Evolutionary conservation across 1,140 invertebrate genomes (phyloP).

Genomic region (Notospermus geniculatus): DNA sequence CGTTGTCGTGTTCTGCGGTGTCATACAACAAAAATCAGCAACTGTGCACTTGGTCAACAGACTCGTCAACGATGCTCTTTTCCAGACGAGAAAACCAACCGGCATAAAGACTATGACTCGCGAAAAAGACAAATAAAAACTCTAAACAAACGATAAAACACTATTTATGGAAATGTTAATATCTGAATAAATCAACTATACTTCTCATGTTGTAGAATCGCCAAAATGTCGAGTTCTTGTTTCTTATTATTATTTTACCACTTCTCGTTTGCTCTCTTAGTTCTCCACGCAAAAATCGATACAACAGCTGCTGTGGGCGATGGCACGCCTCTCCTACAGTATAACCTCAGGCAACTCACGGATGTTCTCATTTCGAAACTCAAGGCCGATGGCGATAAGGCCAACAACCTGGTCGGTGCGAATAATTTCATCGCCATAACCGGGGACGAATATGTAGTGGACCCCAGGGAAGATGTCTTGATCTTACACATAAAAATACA

Average conservation of each 20-base stretch:
- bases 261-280: neutral
- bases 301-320: neutral
- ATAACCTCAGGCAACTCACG: slow-evolving; percentile 1
- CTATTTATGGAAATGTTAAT: too few relatives aligned
- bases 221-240: neutral
- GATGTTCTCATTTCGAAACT: slow-evolving; percentile 5
- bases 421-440: slow-evolving; percentile 8
- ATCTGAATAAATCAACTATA: too few relatives aligned
- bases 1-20: slow-evolving; percentile 4
- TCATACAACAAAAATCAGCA: slow-evolving; percentile 9
- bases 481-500: slow-evolving; percentile 1
- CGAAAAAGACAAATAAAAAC: slow-evolving; percentile 4
- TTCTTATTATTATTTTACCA: slow-evolving; percentile 7
- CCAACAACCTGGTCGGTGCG: neutral
- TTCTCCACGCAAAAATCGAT: neutral
- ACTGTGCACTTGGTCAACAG: slow-evolving; percentile 4
- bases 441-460: slow-evolving; percentile 2
- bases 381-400: slow-evolving; percentile 6
- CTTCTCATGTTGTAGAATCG: too few relatives aligned
- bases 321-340: slow-evolving; percentile 2
- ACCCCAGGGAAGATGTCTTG: slow-evolving; percentile 5
- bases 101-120: slow-evolving; percentile 9
- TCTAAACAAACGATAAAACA: too few relatives aligned
- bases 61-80: slow-evolving; percentile 5
- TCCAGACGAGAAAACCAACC: slow-evolving; percentile 7